These are phyloP conservation scores for Buceros bicornis DNA, from an alignment of 2,797 vertebrate species.

Conservation along the genomic window DNA sequence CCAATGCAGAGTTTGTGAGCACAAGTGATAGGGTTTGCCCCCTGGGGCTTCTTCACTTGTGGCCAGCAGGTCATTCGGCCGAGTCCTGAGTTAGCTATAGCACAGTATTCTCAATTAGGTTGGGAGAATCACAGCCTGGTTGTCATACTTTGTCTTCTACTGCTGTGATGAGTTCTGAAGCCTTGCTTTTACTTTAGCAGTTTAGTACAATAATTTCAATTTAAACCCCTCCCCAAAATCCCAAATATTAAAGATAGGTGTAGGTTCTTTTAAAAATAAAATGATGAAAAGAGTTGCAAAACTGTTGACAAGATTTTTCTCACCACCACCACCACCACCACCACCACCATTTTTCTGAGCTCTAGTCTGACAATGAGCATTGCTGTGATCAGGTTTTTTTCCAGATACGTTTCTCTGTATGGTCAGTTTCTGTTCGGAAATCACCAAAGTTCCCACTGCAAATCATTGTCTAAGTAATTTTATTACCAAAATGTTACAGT, in stretches of 20 bases:
- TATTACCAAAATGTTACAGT: not conserved
- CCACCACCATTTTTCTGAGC: not conserved
- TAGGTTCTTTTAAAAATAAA: not conserved
- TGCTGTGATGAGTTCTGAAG: not conserved
- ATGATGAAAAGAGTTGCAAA: not conserved
- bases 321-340: not conserved
- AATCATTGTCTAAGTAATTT: not conserved
- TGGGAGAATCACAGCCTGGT: not conserved
- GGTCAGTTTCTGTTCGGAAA: not conserved
- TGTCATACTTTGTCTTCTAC: not conserved
- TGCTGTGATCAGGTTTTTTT: accelerated
- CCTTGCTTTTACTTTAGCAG: not conserved
- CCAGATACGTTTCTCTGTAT: not conserved
- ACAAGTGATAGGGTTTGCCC: not conserved
- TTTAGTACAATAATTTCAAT: not conserved
- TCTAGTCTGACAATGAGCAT: not conserved
- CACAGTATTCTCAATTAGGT: not conserved
- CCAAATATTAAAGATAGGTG: not conserved
- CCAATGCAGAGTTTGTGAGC: not conserved
- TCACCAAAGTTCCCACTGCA: not conserved
- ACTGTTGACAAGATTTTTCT: not conserved
- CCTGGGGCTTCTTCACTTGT: not conserved
- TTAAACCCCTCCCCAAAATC: not conserved
- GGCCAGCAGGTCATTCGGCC: not conserved
- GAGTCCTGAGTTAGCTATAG: not conserved